Base-by-base conservation (phyloP, 1,140 invertebrate species). In the Leptinotarsa undecemlineata region DNA sequence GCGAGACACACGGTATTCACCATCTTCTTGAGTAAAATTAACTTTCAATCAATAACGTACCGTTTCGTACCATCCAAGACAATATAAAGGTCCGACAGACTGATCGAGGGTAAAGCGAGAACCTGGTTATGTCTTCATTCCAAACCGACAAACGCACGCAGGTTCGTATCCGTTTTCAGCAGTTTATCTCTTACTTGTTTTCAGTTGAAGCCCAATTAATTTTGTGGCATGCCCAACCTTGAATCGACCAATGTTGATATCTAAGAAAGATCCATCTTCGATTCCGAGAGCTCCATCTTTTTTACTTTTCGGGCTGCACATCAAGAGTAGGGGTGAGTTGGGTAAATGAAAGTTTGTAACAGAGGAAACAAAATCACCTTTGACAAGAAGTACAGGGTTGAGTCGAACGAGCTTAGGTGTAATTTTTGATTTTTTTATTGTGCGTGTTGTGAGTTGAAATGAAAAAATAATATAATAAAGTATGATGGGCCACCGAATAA, bases 131-230 rank as follows among this genome's bases (percentile, higher is more conserved):
- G 75, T 82, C 81, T 83, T 83, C 82, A 80, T 83, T 77, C 79
- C 74, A 71, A 76, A 69, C 78, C 76, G 75, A 80, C 81, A 81
- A 80, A 80, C 78, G 77, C 78, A 82, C 76, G 79, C 78, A 73
- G 79, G 79, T 80, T 80, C 75, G 74, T 80, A 80, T 83, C 80
- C 81, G 79, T 81, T 84, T 83, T 81, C 78, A 81, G 80, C 82
- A 83, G 79, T 84, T 83, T 83, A 84, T 84, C 82, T 82, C 82
- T 82, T 82, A 81, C 82, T 82, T 84, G 83, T 84, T 84, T 82
- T 77, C 81, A 79, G 78, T 80, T 84, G 83, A 84, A 82, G 81
- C 78, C 77, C 82, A 80, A 84, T 84, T 84, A 84, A 84, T 84
- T 83, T 84, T 84, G 79, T 82, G 79, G 82, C 82, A 83, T 84